phyloP scores from a whole-genome alignment of 2,797 vertebrate species.

The Pampus argenteus region DNA sequence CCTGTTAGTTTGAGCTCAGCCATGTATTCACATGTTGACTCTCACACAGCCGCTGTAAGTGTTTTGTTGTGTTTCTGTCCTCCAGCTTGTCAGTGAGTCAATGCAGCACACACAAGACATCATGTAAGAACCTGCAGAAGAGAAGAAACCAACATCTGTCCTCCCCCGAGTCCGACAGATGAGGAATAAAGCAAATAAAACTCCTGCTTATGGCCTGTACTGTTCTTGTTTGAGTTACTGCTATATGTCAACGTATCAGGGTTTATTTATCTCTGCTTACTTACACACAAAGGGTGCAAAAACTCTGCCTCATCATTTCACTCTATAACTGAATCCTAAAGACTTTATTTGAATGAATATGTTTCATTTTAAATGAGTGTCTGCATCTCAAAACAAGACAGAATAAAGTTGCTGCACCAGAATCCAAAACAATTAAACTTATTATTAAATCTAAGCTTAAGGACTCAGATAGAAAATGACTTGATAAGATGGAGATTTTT shows the following conservation, averaged over 20 bases:
- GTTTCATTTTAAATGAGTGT: no score
- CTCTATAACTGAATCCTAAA: not conserved
- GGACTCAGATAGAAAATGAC: not conserved
- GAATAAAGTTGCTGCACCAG: no score
- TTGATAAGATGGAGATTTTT: not conserved
- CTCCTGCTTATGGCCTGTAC: conserved; percentile 14
- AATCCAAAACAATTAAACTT: no score
- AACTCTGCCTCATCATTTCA: not conserved
- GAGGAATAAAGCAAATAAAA: conserved; percentile 8
- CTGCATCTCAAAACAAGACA: not conserved
- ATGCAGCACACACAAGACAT: conserved; percentile 93
- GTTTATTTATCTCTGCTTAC: conserved; percentile 19
- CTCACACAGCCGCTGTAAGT: not conserved
- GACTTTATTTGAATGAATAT: no score
- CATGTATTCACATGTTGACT: no score
- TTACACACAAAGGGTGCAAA: not conserved
- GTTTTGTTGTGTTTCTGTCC: not conserved
- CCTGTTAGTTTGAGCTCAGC: no score
- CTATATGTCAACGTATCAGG: conserved; percentile 4
- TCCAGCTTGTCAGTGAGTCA: conserved; percentile 93
- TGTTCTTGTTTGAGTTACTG: conserved; percentile 14
- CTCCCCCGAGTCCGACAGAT: not conserved
- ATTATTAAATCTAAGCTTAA: no score
- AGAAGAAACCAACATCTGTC: not conserved
- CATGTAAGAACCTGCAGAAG: conserved; percentile 79